Evolutionary conservation across 1,140 invertebrate species (phyloP).

Genomic region (Euschistus heros): DNA sequence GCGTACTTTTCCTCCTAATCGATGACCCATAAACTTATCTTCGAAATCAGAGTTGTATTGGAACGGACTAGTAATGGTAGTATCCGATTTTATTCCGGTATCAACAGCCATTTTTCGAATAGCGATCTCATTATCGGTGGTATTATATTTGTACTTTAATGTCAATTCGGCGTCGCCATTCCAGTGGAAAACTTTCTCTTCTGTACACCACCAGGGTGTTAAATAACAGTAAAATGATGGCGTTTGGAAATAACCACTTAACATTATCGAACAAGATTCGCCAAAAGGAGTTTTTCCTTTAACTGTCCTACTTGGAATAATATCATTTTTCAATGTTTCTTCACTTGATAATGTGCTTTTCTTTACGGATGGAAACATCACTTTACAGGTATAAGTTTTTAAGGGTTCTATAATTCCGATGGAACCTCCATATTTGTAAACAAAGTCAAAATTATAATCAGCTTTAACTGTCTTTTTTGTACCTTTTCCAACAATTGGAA

Average conservation of each 20-base stretch:
- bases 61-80: no score
- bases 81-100: no score
- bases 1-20: constrained; percentile 19
- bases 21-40: not conserved
- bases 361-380: not conserved
- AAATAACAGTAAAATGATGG: not conserved
- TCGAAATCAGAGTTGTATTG: no score
- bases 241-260: not conserved
- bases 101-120: no score
- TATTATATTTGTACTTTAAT: constrained; percentile 7
- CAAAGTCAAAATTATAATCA: not conserved
- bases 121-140: not conserved
- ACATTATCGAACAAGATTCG: constrained; percentile 7
- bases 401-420: constrained; percentile 7
- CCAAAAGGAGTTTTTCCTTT: constrained; percentile 3
- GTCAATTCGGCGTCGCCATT: not conserved
- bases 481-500: not conserved
- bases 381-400: constrained; percentile 14
- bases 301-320: not conserved
- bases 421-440: constrained; percentile 13
- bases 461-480: not conserved
- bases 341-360: not conserved
- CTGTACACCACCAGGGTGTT: constrained; percentile 3
- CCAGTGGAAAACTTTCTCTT: constrained; percentile 8
- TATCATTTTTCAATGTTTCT: not conserved